Evolutionary conservation across 2,113 vertebrate species (phyloP), one percentile per base, ranked within the genome.

Genomic region (Phainopepla nitens): DNA sequence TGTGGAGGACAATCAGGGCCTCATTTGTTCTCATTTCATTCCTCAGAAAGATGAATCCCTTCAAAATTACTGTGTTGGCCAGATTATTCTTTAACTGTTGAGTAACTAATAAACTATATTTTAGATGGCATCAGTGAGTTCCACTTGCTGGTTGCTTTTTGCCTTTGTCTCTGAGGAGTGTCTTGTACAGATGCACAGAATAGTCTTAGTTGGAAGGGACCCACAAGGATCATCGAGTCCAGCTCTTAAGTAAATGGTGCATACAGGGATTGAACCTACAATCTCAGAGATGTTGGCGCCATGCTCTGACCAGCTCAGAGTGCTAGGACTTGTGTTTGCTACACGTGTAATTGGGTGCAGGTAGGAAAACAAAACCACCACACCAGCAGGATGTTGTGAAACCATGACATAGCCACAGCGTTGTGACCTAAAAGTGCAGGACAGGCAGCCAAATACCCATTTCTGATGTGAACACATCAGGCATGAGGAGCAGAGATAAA

Each of bases 351-450:
- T 19, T 11, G 66, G 18, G 24, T 47, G 41, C 36, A 77, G 57
- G 33, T 56, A n/a, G 44, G 71, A 28, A 33, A 19, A 21, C 6
- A 14, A 76, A 39, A n/a, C 39, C 10, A 16, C n/a, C 10, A 16
- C n/a, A 18, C 4, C 4, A 47, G 82, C 35, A n/a, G 35, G 6
- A 11, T 7, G 19, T 15, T 79, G 62, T n/a, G 41, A 76, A 71
- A 31, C 28, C 36, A 5, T 1, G 1, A 25, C 18, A 13, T 0
- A 61, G 24, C 50, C 22, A 10, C 6, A 1, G n/a, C 51, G 33
- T 1, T 0, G 6, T 61, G 36, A 68, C 1, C 5, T 36, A 3
- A 51, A 49, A 78, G 64, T 54, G 28, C 47, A 50, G 54, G 56
- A 51, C 11, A 31, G n/a, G 33, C 39, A 72, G 9, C 47, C 56